Conservation (phyloP, 2,888 invertebrate species). For the Drosophila paracracens region DNA sequence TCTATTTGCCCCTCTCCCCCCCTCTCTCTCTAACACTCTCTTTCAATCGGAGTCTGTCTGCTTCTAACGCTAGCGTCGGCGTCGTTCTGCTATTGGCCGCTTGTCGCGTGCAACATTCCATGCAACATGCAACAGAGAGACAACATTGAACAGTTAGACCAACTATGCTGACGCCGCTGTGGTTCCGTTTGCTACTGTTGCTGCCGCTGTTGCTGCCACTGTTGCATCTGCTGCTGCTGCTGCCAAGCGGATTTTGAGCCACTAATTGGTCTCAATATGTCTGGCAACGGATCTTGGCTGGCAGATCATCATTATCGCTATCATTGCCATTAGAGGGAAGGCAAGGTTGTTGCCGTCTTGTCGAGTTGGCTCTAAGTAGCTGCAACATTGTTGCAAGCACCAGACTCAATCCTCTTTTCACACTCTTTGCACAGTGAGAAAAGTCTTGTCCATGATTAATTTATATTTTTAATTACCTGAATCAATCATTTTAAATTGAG, state of each 20-base stretch:
- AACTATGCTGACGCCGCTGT: slow-evolving; percentile 49
- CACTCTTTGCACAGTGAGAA: neutral
- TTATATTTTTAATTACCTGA: neutral
- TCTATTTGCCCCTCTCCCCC: neutral
- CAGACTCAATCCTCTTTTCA: slow-evolving; percentile 1
- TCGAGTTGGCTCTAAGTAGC: slow-evolving; percentile 50
- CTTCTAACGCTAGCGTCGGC: slow-evolving; percentile 26
- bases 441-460: neutral
- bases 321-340: slow-evolving; percentile 22
- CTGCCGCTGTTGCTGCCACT: slow-evolving; percentile 63
- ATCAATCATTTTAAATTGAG: neutral
- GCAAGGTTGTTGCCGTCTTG: slow-evolving; percentile 74
- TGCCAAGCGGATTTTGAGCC: slow-evolving; percentile 82
- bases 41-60: slow-evolving; percentile 8
- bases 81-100: slow-evolving; percentile 40
- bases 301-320: slow-evolving; percentile 38
- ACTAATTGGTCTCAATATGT: slow-evolving; percentile 81
- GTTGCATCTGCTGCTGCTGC: slow-evolving; percentile 75
- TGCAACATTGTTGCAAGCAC: slow-evolving; percentile 69
- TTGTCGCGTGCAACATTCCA: slow-evolving; percentile 76
- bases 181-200: slow-evolving; percentile 81
- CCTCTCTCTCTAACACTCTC: neutral
- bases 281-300: slow-evolving; percentile 53
- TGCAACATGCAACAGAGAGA: slow-evolving; percentile 44
- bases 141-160: slow-evolving; percentile 72